These are phyloP conservation scores for Xylocopa sonorina DNA, from an alignment of 1,140 invertebrate species.

Conservation along the genomic window DNA sequence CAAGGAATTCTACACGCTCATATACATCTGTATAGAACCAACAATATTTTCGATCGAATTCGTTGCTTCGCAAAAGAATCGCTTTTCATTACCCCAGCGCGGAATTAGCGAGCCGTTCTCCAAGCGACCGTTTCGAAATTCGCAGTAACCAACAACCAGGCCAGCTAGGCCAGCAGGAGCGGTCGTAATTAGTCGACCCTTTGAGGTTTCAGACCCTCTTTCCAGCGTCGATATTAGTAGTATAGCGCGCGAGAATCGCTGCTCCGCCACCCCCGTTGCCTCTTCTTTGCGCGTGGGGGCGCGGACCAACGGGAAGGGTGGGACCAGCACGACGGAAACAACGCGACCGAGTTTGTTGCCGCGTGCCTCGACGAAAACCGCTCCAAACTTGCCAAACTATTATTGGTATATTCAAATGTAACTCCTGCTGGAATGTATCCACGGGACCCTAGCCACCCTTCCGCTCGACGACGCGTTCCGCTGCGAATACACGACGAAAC, in stretches of 20 bases:
- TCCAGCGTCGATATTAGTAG: constrained; percentile 50
- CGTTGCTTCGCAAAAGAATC: too few relatives aligned
- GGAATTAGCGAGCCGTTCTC: constrained; percentile 29
- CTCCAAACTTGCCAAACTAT: constrained; percentile 35
- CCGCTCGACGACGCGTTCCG: neutral
- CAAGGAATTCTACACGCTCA: too few relatives aligned
- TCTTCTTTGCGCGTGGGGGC: constrained; percentile 29
- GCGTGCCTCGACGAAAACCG: constrained; percentile 31
- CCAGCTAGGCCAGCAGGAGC: constrained; percentile 12
- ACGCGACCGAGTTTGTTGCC: constrained; percentile 24
- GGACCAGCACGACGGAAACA: constrained; percentile 30
- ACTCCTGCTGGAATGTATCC: constrained; percentile 17
- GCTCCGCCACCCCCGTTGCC: neutral
- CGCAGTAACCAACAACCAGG: neutral
- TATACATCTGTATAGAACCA: too few relatives aligned
- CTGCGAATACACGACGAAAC: neutral
- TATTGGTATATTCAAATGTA: constrained; percentile 35
- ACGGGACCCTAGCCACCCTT: neutral
- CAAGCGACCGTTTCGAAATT: constrained; percentile 30
- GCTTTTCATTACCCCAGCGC: too few relatives aligned
- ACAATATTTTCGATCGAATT: too few relatives aligned
- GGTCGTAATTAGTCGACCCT: constrained; percentile 52
- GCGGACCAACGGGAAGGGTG: neutral
- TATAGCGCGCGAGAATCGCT: constrained; percentile 22
- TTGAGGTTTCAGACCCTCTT: constrained; percentile 50